These are phyloP conservation scores for Dendrophyllia cribrosa DNA, from an alignment of 64 coral and sea anemone species.

Conservation along the genomic window DNA sequence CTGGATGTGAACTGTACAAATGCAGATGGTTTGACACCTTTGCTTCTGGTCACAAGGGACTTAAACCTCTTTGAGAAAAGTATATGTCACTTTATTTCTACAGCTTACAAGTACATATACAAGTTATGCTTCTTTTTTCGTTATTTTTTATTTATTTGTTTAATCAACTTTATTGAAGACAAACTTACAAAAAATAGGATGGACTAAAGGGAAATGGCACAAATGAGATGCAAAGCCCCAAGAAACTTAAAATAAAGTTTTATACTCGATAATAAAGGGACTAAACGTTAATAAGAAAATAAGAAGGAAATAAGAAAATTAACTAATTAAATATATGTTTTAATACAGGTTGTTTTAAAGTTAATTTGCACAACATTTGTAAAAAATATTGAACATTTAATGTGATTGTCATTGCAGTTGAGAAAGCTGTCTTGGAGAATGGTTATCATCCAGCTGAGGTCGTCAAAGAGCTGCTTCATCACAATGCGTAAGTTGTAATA, in stretches of 20 bases:
- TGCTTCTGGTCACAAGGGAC: conserved; percentile 93
- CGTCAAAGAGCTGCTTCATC: conserved; percentile 81
- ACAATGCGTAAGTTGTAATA: conserved; percentile 90
- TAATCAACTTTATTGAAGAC: too few relatives aligned
- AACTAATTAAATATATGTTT: too few relatives aligned
- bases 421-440: conserved; percentile 62
- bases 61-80: conserved; percentile 94
- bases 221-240: too few relatives aligned
- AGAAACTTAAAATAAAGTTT: too few relatives aligned
- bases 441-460: conserved; percentile 90
- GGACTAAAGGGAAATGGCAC: too few relatives aligned
- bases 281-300: too few relatives aligned
- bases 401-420: conserved; percentile 75
- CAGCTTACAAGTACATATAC: background rate
- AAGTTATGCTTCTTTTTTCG: too few relatives aligned
- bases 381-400: background rate
- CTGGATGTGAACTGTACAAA: conserved; percentile 93
- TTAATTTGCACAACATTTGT: background rate
- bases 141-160: too few relatives aligned
- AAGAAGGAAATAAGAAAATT: too few relatives aligned
- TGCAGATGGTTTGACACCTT: conserved; percentile 94
- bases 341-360: too few relatives aligned
- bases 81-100: conserved; percentile 40
- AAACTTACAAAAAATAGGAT: too few relatives aligned
- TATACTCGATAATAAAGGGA: too few relatives aligned